phyloP scores from a whole-genome alignment of 2,888 invertebrate species.

The Pyrgus malvae region DNA sequence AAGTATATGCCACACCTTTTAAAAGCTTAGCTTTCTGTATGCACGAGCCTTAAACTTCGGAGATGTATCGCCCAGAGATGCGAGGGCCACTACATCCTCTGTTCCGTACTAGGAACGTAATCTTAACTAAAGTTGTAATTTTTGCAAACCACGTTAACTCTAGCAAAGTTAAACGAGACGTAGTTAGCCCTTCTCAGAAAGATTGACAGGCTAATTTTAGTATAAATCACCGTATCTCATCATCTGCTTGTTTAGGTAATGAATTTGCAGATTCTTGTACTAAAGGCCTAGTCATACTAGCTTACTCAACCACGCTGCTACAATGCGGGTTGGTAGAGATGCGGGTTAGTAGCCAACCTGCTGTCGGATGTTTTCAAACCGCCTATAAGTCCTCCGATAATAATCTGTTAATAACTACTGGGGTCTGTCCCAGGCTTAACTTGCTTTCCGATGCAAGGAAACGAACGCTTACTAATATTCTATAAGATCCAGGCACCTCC shows the following conservation, averaged over 20 bases:
- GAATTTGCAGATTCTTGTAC: neutral
- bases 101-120: slow-evolving; percentile 58
- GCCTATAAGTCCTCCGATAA: too few species aligned
- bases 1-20: too few species aligned
- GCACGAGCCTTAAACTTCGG: slow-evolving; percentile 31
- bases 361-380: too few species aligned
- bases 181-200: slow-evolving; percentile 1
- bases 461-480: too few species aligned
- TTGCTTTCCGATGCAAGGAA: too few species aligned
- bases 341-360: too few species aligned
- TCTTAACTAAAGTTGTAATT: neutral
- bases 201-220: neutral
- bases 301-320: too few species aligned
- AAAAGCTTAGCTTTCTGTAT: slow-evolving; percentile 43
- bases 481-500: too few species aligned
- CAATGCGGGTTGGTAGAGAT: too few species aligned
- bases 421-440: too few species aligned
- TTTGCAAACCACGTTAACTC: neutral
- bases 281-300: too few species aligned
- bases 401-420: too few species aligned
- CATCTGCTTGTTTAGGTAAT: neutral
- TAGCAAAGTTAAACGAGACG: neutral
- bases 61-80: slow-evolving; percentile 54
- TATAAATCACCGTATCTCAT: neutral
- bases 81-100: slow-evolving; percentile 67